These are phyloP conservation scores for Musca domestica DNA, from an alignment of 1,140 invertebrate species.

Conservation along the genomic window DNA sequence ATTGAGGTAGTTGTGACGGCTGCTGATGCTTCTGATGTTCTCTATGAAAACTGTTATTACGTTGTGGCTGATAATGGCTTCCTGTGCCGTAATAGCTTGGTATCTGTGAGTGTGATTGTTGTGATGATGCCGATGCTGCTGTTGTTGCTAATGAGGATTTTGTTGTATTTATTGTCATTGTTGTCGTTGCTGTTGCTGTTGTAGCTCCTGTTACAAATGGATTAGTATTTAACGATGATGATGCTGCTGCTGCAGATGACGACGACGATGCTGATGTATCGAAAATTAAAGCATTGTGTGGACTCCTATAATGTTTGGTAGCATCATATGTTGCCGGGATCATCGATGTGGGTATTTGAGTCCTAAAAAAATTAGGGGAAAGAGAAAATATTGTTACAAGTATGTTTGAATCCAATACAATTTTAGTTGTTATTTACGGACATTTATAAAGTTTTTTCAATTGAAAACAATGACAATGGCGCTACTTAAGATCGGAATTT, in stretches of 20 bases:
- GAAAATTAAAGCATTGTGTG: conserved; percentile 8
- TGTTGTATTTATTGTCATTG: conserved; percentile 28
- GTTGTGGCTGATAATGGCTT: conserved; percentile 22
- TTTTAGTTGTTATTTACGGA: too few relatives aligned
- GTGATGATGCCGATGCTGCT: conserved; percentile 33
- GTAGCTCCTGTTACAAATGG: conserved; percentile 8
- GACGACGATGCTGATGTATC: not conserved
- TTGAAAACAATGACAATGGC: too few relatives aligned
- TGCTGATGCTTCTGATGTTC: conserved; percentile 39
- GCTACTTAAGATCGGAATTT: too few relatives aligned
- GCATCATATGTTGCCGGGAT: conserved; percentile 18
- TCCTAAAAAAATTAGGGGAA: conserved; percentile 5
- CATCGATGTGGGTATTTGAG: conserved; percentile 21
- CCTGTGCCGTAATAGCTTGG: conserved; percentile 40
- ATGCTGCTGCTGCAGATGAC: conserved; percentile 25
- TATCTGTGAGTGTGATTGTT: conserved; percentile 48
- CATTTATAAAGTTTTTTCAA: too few relatives aligned
- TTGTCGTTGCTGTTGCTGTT: conserved; percentile 30
- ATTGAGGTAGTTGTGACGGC: conserved; percentile 52
- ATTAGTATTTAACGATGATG: conserved; percentile 23
- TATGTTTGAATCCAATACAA: too few relatives aligned
- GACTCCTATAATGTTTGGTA: conserved; percentile 20
- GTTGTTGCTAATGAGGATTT: not conserved
- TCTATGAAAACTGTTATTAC: conserved; percentile 24
- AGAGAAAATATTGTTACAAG: too few relatives aligned